Conservation (phyloP, 1,140 invertebrate genomes). For the Drosophila nigromelanica region DNA sequence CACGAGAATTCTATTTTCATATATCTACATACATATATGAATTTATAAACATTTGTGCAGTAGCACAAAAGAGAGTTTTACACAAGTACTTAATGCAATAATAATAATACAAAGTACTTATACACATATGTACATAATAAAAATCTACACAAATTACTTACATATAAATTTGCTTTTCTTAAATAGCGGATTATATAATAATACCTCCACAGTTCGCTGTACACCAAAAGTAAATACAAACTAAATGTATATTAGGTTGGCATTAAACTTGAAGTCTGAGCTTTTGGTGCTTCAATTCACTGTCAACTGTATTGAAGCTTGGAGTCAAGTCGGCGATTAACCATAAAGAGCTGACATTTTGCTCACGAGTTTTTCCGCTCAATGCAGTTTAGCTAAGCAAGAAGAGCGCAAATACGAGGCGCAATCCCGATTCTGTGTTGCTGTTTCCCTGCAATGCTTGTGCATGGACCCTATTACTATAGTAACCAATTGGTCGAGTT, state of each 20-base stretch:
- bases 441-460: too few species aligned
- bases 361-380: not conserved
- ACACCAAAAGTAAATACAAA: constrained; percentile 15
- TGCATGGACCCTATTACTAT: too few species aligned
- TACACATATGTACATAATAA: too few species aligned
- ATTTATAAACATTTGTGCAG: not conserved
- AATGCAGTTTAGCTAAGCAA: not conserved
- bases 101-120: not conserved
- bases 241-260: constrained; percentile 16
- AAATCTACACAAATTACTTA: not conserved
- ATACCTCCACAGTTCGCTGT: constrained; percentile 6
- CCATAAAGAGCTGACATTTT: not conserved
- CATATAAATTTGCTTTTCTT: constrained; percentile 3
- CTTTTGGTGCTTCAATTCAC: constrained; percentile 14
- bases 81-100: too few species aligned
- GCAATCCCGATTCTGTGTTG: too few species aligned
- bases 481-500: too few species aligned
- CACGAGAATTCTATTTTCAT: not conserved
- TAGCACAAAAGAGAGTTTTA: not conserved
- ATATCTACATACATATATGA: too few species aligned
- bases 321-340: constrained; percentile 4
- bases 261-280: constrained; percentile 21
- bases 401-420: not conserved
- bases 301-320: constrained; percentile 22
- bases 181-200: not conserved